phyloP scores from a whole-genome alignment of 2,113 vertebrate species.

The Brachyhypopomus gauderio region DNA sequence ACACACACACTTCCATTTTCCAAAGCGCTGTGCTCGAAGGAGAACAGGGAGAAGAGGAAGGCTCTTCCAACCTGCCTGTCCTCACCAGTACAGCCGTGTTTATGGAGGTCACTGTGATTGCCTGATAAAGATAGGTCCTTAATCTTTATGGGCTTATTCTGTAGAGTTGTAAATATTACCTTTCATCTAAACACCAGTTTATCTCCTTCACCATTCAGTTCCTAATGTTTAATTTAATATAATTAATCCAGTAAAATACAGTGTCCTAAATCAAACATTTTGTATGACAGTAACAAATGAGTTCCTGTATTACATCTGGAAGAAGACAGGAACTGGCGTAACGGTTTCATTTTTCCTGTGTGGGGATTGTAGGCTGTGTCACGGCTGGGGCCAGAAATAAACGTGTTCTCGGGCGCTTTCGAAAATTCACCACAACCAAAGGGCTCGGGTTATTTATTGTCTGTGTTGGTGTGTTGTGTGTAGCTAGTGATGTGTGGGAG shows the following conservation, averaged over 20 bases:
- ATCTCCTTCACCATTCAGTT: background rate
- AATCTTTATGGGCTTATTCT: background rate
- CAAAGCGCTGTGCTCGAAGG: too few species aligned
- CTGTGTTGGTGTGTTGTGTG: slow-evolving; percentile 12
- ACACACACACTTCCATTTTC: too few species aligned
- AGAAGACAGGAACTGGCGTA: background rate
- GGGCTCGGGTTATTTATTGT: slow-evolving; percentile 14
- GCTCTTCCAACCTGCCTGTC: too few species aligned
- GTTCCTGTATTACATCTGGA: background rate
- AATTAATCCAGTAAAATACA: too few species aligned
- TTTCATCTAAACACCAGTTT: slow-evolving; percentile 16
- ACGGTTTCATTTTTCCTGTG: background rate
- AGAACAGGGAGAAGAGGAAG: too few species aligned
- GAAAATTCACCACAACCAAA: slow-evolving; percentile 17
- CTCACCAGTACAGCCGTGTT: too few species aligned
- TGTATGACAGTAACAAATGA: background rate
- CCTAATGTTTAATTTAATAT: background rate
- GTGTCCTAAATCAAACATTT: too few species aligned
- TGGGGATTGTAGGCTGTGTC: background rate
- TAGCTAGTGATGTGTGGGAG: background rate
- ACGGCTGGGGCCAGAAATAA: background rate
- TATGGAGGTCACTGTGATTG: too few species aligned
- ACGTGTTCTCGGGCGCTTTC: background rate
- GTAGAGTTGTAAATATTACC: background rate
- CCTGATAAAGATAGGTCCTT: background rate